These are phyloP conservation scores for Mesitornis unicolor DNA, from an alignment of 2,113 vertebrate genomes.

Conservation along the genomic window DNA sequence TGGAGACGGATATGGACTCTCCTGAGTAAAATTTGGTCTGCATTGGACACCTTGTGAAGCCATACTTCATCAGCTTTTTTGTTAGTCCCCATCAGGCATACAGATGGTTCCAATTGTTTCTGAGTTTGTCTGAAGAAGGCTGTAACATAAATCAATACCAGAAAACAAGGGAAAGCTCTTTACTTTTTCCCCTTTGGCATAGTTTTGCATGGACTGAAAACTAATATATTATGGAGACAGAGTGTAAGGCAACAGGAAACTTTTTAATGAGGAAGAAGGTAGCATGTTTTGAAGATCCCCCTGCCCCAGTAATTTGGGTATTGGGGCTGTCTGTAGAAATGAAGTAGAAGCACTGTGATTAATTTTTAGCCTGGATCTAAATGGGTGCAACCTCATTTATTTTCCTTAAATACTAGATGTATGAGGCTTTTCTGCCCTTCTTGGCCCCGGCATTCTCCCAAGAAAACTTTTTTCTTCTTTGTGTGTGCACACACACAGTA, in stretches of 20 bases:
- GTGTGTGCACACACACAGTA: not conserved
- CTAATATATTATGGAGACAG: not conserved
- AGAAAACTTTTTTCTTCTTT: not conserved
- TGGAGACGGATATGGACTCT: not conserved
- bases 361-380: not conserved
- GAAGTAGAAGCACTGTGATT: not conserved
- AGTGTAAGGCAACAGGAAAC: not conserved
- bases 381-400: not conserved
- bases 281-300: not conserved
- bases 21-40: slow-evolving; percentile 8
- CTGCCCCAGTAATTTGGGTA: not conserved
- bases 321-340: not conserved
- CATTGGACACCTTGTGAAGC: slow-evolving; percentile 19
- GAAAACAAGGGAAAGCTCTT: slow-evolving; percentile 54
- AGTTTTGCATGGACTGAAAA: slow-evolving; percentile 17
- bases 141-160: slow-evolving; percentile 59
- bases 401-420: not conserved
- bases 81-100: slow-evolving; percentile 49
- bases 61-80: slow-evolving; percentile 33
- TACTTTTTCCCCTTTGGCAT: slow-evolving; percentile 5
- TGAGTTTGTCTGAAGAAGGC: slow-evolving; percentile 62
- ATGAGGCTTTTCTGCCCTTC: not conserved
- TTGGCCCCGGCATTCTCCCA: not conserved
- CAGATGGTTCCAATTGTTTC: slow-evolving; percentile 78
- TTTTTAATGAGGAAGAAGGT: not conserved